These are phyloP conservation scores for Meganola albula DNA, from an alignment of 2,888 invertebrate species.

Conservation along the genomic window DNA sequence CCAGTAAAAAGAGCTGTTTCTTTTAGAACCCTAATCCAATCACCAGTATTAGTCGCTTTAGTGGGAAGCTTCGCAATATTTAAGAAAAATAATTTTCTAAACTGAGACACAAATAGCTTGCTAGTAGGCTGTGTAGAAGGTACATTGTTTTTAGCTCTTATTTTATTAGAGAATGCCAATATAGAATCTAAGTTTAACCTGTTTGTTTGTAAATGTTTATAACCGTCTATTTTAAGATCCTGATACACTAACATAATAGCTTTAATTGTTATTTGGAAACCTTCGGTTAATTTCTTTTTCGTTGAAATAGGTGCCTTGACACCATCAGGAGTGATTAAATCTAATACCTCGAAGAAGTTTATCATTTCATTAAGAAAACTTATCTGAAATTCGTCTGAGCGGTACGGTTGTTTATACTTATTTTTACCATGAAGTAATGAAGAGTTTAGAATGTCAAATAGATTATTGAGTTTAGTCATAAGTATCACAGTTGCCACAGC, in stretches of 20 bases:
- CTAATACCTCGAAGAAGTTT: conserved; percentile 2
- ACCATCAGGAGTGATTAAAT: not conserved
- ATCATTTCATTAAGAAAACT: conserved; percentile 5
- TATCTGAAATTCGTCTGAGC: conserved; percentile 21
- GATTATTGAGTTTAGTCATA: conserved; percentile 23
- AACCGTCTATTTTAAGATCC: conserved; percentile 10
- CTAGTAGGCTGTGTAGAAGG: conserved; percentile 1
- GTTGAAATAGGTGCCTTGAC: not conserved
- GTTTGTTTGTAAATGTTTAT: conserved; percentile 1
- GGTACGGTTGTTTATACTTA: conserved; percentile 8
- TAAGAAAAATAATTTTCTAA: conserved; percentile 4
- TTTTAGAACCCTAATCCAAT: not conserved
- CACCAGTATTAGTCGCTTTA: too few relatives aligned
- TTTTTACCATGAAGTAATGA: not conserved
- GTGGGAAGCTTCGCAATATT: conserved; percentile 11
- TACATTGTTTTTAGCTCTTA: conserved; percentile 2
- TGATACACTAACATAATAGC: conserved; percentile 9
- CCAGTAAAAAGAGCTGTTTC: too few relatives aligned
- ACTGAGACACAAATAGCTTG: conserved; percentile 5
- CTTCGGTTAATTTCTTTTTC: conserved; percentile 5
- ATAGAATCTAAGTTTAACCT: not conserved
- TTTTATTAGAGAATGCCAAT: not conserved
- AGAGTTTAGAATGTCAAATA: conserved; percentile 8
- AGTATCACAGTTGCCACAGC: conserved; percentile 4
- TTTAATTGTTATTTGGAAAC: conserved; percentile 10